Evolutionary conservation across 2,888 invertebrate species (phyloP).

Genomic region (Mechanitis messenoides): DNA sequence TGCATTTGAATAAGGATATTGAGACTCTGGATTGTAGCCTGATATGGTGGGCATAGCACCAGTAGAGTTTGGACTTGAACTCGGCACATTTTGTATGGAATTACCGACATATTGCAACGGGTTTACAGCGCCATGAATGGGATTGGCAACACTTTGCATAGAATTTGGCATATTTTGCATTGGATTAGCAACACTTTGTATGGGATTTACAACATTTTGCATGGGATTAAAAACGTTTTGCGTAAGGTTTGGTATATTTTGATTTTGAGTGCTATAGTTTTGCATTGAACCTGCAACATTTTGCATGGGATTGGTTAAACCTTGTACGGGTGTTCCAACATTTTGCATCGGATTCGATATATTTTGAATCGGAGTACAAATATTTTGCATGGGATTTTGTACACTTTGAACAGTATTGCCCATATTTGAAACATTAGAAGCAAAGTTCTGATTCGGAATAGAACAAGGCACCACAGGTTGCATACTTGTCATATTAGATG

Average conservation of each 20-base stretch:
- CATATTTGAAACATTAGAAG: constrained; percentile 14
- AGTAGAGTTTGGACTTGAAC: constrained; percentile 15
- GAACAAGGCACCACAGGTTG: constrained; percentile 19
- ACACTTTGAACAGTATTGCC: constrained; percentile 13
- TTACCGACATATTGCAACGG: constrained; percentile 10
- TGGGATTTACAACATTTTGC: constrained; percentile 7
- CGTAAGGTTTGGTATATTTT: constrained; percentile 8
- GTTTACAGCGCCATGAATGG: constrained; percentile 2
- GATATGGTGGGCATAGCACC: constrained; percentile 14
- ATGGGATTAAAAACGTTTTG: constrained; percentile 8
- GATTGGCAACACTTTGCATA: neutral
- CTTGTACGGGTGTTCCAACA: constrained; percentile 3
- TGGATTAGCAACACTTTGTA: constrained; percentile 8
- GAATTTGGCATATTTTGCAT: neutral
- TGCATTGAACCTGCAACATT: constrained; percentile 19
- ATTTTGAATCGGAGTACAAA: constrained; percentile 3
- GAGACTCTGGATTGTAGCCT: constrained; percentile 39
- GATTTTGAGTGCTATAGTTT: neutral
- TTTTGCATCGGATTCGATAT: constrained; percentile 12
- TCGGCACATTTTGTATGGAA: constrained; percentile 15
- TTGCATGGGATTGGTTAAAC: constrained; percentile 14
- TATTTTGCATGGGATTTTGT: constrained; percentile 13
- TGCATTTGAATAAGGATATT: constrained; percentile 41
- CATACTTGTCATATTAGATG: constrained; percentile 12
- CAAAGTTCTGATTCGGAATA: constrained; percentile 21